These are phyloP conservation scores for Paragorgia papillata DNA, from an alignment of 92 coral and sea anemone species.

Conservation along the genomic window DNA sequence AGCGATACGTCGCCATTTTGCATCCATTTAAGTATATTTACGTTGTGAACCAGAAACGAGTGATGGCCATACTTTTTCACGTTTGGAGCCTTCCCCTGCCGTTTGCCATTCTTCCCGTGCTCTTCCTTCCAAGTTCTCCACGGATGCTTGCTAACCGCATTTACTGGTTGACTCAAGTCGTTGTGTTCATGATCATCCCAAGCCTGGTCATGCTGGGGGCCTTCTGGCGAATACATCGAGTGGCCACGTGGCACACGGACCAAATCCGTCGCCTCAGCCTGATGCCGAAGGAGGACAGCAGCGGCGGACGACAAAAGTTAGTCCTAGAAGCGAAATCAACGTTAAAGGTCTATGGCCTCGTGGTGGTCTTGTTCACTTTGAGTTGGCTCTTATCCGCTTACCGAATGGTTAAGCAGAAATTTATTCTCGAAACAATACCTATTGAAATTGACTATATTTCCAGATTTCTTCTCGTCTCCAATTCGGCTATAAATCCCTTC, in stretches of 20 bases:
- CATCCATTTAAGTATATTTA: constrained; percentile 63
- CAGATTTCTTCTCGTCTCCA: constrained; percentile 66
- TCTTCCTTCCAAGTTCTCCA: constrained; percentile 2
- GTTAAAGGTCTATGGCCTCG: constrained; percentile 79
- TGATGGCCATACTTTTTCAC: constrained; percentile 32
- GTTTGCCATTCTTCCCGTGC: constrained; percentile 61
- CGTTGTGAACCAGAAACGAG: constrained; percentile 54
- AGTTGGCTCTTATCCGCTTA: constrained; percentile 82
- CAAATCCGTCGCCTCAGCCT: constrained; percentile 63
- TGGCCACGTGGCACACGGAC: constrained; percentile 67
- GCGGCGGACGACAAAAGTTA: constrained; percentile 41
- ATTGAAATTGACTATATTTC: constrained; percentile 64
- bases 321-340: constrained; percentile 71
- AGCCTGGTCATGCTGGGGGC: constrained; percentile 75
- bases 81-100: constrained; percentile 63
- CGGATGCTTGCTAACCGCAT: constrained; percentile 63
- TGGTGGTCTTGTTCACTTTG: constrained; percentile 63
- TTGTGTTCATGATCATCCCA: constrained; percentile 73
- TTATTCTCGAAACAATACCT: constrained; percentile 59
- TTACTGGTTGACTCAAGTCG: constrained; percentile 76
- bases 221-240: constrained; percentile 63
- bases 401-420: constrained; percentile 61
- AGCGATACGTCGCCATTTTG: constrained; percentile 69
- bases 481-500: constrained; percentile 71
- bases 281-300: constrained; percentile 24